Base-by-base conservation (phyloP, 1,140 invertebrate species). In the Caerostris extrusa region DNA sequence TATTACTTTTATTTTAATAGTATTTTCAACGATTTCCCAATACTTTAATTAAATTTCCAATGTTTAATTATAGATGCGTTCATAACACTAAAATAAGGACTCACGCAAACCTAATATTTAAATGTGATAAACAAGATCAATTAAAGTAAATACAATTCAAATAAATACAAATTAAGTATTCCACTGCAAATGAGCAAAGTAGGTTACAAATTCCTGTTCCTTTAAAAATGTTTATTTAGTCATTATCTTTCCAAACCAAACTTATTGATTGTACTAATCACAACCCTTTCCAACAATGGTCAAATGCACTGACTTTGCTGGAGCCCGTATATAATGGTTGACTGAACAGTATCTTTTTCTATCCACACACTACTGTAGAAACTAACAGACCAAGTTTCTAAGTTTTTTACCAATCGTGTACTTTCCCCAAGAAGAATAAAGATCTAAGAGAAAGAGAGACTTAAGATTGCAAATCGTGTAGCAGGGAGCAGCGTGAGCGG, bases 391-490 rank as follows among this genome's bases (percentile, higher is more conserved):
- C 19, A 50, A 77, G 71, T 77, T 53, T 77, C 71, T 34, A 77
- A 77, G 71, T 77, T 77, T 77, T 50, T 77, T 50, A 77, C 71
- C 71, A 77, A 77, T 77, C 71, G 71, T 77, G 71, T 77, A 77
- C 34, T 77, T 77, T 77, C 71, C 50, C 71, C 50, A 77, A 77
- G 71, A 77, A 77, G 71, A 50, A 77, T 77, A 77, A 77, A 77
- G 71, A 77, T 12, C 71, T 77, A 7, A 77, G 71, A 77, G 50
- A 77, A 77, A 77, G 71, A 53, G 34, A 77, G 71, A 77, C 71
- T 77, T 77, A 77, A 77, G 71, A 77, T 77, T 77, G 71, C 71
- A 77, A 77, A 77, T 77, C 71, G 71, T 77, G 71, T 77, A 77
- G 12, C 71, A 77, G 71, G 19, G 71, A 77, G 34, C 71, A 77